Evolutionary conservation across 2,113 vertebrate species (phyloP), one percentile per base, ranked within the genome.

Genomic region (Stercorarius parasiticus): DNA sequence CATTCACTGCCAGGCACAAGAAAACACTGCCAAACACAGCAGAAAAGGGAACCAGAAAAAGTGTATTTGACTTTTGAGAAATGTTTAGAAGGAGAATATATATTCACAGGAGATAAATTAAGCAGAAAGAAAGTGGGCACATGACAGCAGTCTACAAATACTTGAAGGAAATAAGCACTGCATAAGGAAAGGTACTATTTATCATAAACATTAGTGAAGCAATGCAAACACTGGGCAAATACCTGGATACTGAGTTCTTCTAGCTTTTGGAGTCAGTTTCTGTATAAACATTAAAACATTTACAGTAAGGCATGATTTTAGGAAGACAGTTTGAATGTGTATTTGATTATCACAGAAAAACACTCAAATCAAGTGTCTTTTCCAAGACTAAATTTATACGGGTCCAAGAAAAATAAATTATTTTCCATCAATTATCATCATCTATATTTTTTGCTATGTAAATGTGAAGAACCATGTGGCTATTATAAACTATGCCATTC

Each of bases 401-500:
- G 6, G 17, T 45, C 20, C 17, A 55, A 38, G 49, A 78, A 85
- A 92, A 72, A 62, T 6, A 77, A 67, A 19, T 22, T 64, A 29
- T 65, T 87, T 59, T 52, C 14, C 19, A 36, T 15, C 47, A 40
- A 4, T 70, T 59, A 49, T 4, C 11, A n/a, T 49, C 2, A 32
- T 26, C 23, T 10, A 1, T 15, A 32, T 22, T 70, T 71, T 67
- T 76, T 64, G 5, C 30, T 67, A 27, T 34, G 38, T 26, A 55
- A 52, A 50, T 32, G 15, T 3, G 2, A 59, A 83, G 43, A 76
- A 12, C 4, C 34, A 11, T 0, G 0, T 9, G 27, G 23, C 21
- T 23, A 61, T 64, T 83, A 89, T 47, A 30, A 83, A 25, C 6
- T 53, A 8, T 18, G 15, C 3, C 64, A n/a, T 22, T 72, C 53